phyloP scores from a whole-genome alignment of 2,888 invertebrate species.

The Geophilus truncorum region DNA sequence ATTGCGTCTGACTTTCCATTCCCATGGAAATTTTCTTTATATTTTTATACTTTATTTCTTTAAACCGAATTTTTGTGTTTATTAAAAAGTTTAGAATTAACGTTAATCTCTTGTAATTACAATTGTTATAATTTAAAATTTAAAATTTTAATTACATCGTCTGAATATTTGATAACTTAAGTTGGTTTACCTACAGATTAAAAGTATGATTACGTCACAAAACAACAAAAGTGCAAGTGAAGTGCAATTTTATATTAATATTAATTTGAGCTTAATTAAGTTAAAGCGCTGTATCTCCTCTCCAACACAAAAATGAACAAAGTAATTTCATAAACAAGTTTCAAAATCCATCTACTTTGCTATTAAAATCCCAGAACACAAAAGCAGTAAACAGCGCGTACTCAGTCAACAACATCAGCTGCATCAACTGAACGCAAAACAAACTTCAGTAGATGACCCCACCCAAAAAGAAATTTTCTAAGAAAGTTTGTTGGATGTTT shows the following conservation, averaged over 20 bases:
- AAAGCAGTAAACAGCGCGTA: background rate
- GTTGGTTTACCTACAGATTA: background rate
- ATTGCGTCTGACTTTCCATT: background rate
- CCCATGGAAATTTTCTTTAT: background rate
- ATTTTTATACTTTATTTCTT: background rate
- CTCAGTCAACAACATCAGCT: background rate
- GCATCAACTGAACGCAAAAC: background rate
- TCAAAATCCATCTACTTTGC: background rate
- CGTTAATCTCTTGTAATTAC: background rate
- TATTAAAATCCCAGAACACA: background rate
- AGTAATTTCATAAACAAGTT: too few species aligned
- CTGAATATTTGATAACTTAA: too few species aligned
- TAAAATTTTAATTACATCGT: background rate
- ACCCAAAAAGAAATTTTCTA: background rate
- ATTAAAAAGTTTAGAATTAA: background rate
- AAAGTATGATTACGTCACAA: background rate
- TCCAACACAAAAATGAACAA: too few species aligned
- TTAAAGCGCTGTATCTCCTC: too few species aligned
- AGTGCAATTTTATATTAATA: background rate
- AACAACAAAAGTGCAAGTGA: background rate
- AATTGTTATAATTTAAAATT: background rate
- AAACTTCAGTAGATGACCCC: background rate
- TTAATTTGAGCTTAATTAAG: background rate
- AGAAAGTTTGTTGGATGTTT: conserved; percentile 3
- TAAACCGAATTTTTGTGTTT: background rate